Base-by-base conservation (phyloP, 2,113 vertebrate genomes). In the Entelurus aequoreus region DNA sequence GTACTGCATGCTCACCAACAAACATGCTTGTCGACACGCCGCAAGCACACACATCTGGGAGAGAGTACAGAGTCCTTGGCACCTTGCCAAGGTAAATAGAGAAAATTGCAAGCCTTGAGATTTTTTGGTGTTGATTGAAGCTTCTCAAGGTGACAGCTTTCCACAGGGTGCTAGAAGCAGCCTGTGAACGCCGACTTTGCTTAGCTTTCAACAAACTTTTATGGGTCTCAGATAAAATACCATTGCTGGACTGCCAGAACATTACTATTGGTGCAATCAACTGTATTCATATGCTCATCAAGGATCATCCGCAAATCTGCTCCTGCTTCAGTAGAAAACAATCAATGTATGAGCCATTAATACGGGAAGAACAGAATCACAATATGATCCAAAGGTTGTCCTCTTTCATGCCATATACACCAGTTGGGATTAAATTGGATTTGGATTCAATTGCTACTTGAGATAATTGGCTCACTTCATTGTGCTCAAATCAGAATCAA, bases 91-190 rank as follows among this genome's bases (percentile, higher is more conserved):
- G 53, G 68, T 77, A 83, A 80, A 83, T 48, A 70, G 51, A 76
- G 57, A 56, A 78, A 78, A 75, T 69, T 80, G 75, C 77, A 66
- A 77, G 68, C 48, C 62, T 66, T 76, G 59, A 69, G 72, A 76
- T 79, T 65, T 82, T 55, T 54, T 15, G 44, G 63, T 75, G 72
- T 47, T 68, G 71, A 62, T 54, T 42, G 16, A 68, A 44, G 64
- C 60, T 64, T 71, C 60, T 79, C 62, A 82, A 76, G 77, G 83
- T 81, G 83, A 84, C 76, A 74, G 68, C 77, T 72, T 69, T 79
- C 68, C 28, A 63, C 53, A 62, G 49, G 60, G 66, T 77, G 73
- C 69, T 69, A 67, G 65, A 21, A 36, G 62, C 47, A 74, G 74
- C 44, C 10, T 21, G 63, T 4, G 71, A 62, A 47, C 40, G 51